These are phyloP conservation scores for Theocolax elegans DNA, from an alignment of 1,140 invertebrate species.

Conservation along the genomic window DNA sequence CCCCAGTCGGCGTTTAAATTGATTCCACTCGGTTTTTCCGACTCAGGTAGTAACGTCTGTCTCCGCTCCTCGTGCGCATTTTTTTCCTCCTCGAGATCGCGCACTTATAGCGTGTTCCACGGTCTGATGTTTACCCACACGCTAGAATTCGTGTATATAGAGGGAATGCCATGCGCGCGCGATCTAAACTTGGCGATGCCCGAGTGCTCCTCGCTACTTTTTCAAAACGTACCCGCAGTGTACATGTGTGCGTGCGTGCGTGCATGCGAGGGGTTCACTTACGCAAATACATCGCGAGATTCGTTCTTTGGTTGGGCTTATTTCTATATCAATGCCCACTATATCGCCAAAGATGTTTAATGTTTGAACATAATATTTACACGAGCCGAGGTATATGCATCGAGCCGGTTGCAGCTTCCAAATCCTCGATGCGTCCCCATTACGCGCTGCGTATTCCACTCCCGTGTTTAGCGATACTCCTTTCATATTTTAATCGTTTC, in stretches of 20 bases:
- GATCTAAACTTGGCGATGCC: slow-evolving; percentile 1
- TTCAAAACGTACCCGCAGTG: too few species aligned
- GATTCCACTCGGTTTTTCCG: slow-evolving; percentile 62
- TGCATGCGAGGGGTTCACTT: slow-evolving; percentile 5
- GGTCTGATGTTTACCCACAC: slow-evolving; percentile 8
- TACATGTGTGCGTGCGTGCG: too few species aligned
- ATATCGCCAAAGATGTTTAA: slow-evolving; percentile 57
- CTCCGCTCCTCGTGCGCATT: not conserved
- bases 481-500: slow-evolving; percentile 32
- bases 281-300: slow-evolving; percentile 19
- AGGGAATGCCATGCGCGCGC: not conserved
- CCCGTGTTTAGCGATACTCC: slow-evolving; percentile 16
- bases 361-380: slow-evolving; percentile 61
- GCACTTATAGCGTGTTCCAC: not conserved
- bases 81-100: slow-evolving; percentile 10
- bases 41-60: slow-evolving; percentile 54
- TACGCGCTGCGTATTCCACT: not conserved
- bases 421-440: too few species aligned
- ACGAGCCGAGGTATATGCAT: slow-evolving; percentile 17
- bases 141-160: not conserved
- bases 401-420: slow-evolving; percentile 33
- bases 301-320: slow-evolving; percentile 4
- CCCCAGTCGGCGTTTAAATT: slow-evolving; percentile 59
- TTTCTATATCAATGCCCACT: slow-evolving; percentile 42
- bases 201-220: not conserved